A percentile compares a stretch with the other conserved stretches of the same genome.
These are phyloP conservation scores for Cosmia trapezina DNA, from an alignment of 2,888 invertebrate genomes.

Conservation along the genomic window DNA sequence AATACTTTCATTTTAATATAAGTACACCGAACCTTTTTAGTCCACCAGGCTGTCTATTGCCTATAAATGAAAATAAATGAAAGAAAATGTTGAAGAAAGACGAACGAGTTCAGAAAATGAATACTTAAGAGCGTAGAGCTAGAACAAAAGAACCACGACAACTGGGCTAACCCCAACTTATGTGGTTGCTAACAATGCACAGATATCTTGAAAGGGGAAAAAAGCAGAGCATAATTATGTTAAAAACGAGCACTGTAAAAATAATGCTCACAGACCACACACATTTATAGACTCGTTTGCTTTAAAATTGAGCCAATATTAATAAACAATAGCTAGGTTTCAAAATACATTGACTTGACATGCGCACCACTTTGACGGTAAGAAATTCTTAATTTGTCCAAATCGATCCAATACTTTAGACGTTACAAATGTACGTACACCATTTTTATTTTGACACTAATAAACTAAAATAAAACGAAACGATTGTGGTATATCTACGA, in stretches of 20 bases:
- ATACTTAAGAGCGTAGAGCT: slow-evolving; percentile 32
- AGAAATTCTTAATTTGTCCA: slow-evolving; percentile 2
- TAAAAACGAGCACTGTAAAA: slow-evolving; percentile 26
- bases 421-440: neutral
- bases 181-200: slow-evolving; percentile 33
- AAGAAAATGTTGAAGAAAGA: slow-evolving; percentile 32
- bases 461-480: slow-evolving; percentile 12
- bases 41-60: slow-evolving; percentile 27
- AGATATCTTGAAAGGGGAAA: slow-evolving; percentile 25
- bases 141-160: slow-evolving; percentile 27
- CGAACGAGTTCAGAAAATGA: slow-evolving; percentile 31
- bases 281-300: slow-evolving; percentile 13
- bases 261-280: slow-evolving; percentile 26
- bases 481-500: slow-evolving; percentile 19
- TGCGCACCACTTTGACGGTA: slow-evolving; percentile 12
- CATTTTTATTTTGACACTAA: slow-evolving; percentile 1
- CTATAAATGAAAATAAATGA: slow-evolving; percentile 38
- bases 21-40: slow-evolving; percentile 2
- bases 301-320: slow-evolving; percentile 11
- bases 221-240: slow-evolving; percentile 40
- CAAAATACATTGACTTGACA: slow-evolving; percentile 20
- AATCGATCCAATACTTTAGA: slow-evolving; percentile 18
- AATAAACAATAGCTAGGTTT: slow-evolving; percentile 13
- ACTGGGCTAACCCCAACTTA: slow-evolving; percentile 34
- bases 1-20: neutral